A percentile compares a stretch with the other conserved stretches of the same genome.
These are phyloP conservation scores for Botia kubotai DNA, from an alignment of 2,797 vertebrate genomes.

Conservation along the genomic window DNA sequence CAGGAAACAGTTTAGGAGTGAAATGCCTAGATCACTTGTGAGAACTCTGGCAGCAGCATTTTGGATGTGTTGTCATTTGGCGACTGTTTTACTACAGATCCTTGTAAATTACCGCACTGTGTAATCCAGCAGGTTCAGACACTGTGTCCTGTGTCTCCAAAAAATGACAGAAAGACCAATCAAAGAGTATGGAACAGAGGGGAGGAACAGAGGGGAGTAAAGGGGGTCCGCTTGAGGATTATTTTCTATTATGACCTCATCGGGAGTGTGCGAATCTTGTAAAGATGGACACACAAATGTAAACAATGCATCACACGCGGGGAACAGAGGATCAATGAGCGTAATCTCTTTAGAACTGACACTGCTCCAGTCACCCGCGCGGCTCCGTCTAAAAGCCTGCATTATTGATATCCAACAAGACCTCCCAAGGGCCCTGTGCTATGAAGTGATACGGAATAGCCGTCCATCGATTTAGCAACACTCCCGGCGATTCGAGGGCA, in stretches of 20 bases:
- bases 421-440: slow-evolving; percentile 43
- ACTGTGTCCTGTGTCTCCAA: not conserved
- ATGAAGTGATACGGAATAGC: slow-evolving; percentile 57
- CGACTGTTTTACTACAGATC: not conserved
- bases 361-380: slow-evolving; percentile 50
- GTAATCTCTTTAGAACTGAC: slow-evolving; percentile 64
- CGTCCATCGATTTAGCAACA: slow-evolving; percentile 52
- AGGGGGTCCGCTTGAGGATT: slow-evolving; percentile 39
- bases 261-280: slow-evolving; percentile 48
- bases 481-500: slow-evolving; percentile 42
- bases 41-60: not conserved
- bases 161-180: slow-evolving; percentile 84
- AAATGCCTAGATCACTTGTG: not conserved
- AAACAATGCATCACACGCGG: slow-evolving; percentile 49
- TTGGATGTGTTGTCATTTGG: not conserved
- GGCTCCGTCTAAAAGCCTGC: slow-evolving; percentile 56
- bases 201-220: not conserved
- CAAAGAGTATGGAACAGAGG: slow-evolving; percentile 60
- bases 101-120: too few relatives aligned
- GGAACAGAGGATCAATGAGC: slow-evolving; percentile 61
- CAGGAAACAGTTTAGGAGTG: not conserved
- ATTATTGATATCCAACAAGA: slow-evolving; percentile 65
- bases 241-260: slow-evolving; percentile 59
- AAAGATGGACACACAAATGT: slow-evolving; percentile 50
- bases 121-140: too few relatives aligned